A percentile compares a stretch with the other conserved stretches of the same genome.
Conservation (phyloP, 2,888 invertebrate species). For the Acanthosepion pharaonis region DNA sequence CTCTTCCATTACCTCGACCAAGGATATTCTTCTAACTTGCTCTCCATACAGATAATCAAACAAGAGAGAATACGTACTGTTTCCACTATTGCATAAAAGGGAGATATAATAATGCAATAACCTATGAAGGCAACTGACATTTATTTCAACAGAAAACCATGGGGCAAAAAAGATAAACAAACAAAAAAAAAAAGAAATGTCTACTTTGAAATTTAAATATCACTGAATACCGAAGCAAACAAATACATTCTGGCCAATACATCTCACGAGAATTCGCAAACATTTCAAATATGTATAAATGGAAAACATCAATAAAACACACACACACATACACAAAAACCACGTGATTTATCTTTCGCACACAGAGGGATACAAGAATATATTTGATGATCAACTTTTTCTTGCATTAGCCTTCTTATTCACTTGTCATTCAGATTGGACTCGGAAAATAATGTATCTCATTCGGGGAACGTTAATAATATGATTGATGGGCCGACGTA, state of each 20-base stretch:
- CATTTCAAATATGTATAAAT: constrained; percentile 21
- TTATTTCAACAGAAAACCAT: background rate
- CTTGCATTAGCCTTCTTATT: background rate
- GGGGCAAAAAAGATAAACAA: background rate
- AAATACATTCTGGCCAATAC: background rate
- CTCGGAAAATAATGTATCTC: background rate
- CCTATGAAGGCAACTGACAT: background rate
- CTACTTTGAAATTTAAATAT: background rate
- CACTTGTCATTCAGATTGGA: background rate
- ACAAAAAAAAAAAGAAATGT: background rate
- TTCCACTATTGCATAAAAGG: background rate
- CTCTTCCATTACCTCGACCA: background rate
- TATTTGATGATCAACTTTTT: background rate
- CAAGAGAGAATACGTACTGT: background rate
- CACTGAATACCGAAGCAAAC: background rate
- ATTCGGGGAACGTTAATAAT: background rate
- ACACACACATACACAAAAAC: background rate
- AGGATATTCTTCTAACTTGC: background rate
- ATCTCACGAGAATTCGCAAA: background rate
- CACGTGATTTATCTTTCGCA: background rate
- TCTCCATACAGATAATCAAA: background rate
- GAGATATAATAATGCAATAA: background rate
- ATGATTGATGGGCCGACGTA: background rate
- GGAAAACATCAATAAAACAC: background rate
- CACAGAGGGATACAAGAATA: background rate